Conservation (phyloP, 1,140 invertebrate species). For the Zaprionus davidi region DNA sequence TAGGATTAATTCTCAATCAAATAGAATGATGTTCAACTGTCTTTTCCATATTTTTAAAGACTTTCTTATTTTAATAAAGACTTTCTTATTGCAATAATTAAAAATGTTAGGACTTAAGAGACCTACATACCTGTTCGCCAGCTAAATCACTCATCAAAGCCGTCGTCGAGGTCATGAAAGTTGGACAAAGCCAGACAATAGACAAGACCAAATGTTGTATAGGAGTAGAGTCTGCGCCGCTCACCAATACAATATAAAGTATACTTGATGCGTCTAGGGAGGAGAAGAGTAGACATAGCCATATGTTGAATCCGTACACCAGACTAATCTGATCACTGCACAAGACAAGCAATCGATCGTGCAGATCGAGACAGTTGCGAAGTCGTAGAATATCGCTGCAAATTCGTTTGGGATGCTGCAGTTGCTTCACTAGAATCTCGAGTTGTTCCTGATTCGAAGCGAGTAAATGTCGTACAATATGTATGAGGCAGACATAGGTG, state of each 20-base stretch:
- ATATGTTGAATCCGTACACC: slow-evolving; percentile 65
- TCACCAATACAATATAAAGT: slow-evolving; percentile 58
- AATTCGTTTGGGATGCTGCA: slow-evolving; percentile 39
- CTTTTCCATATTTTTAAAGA: too few relatives aligned
- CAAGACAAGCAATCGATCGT: slow-evolving; percentile 62
- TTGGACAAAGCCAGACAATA: slow-evolving; percentile 60
- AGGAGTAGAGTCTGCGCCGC: neutral
- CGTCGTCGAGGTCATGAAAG: slow-evolving; percentile 52
- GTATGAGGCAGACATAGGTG: slow-evolving; percentile 60
- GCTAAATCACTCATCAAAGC: slow-evolving; percentile 57
- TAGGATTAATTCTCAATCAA: too few relatives aligned
- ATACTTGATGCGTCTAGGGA: slow-evolving; percentile 62
- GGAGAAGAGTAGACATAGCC: slow-evolving; percentile 54
- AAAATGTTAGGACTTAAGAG: too few relatives aligned
- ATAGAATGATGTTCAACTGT: too few relatives aligned
- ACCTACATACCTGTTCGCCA: slow-evolving; percentile 53
- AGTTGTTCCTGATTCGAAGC: slow-evolving; percentile 50
- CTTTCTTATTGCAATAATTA: too few relatives aligned
- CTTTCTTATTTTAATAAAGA: too few relatives aligned
- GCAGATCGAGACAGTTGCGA: slow-evolving; percentile 55
- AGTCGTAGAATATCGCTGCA: slow-evolving; percentile 27
- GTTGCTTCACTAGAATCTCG: slow-evolving; percentile 17
- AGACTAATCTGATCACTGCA: slow-evolving; percentile 67
- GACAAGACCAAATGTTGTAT: slow-evolving; percentile 13
- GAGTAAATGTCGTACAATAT: slow-evolving; percentile 51